Evolutionary conservation across 2,797 vertebrate species (phyloP).

Genomic region (Austrolebias charrua): DNA sequence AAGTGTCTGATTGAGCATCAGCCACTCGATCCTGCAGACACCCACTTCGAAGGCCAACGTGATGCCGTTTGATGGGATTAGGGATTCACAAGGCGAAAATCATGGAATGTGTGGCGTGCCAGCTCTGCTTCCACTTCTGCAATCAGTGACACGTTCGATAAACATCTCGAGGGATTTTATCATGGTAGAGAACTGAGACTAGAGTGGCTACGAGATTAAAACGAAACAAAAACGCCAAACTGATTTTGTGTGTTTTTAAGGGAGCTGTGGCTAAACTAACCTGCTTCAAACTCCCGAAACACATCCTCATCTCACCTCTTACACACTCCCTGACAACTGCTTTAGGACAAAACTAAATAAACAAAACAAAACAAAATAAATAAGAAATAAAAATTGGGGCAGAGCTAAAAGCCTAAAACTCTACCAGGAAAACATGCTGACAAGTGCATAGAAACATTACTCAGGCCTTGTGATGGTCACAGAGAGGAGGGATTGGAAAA

Average conservation of each 20-base stretch:
- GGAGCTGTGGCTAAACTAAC: constrained; percentile 53
- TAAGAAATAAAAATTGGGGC: constrained; percentile 46
- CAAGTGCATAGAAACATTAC: constrained; percentile 85
- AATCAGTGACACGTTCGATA: constrained; percentile 57
- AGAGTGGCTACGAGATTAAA: constrained; percentile 33
- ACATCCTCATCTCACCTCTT: constrained; percentile 53
- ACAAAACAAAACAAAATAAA: constrained; percentile 45
- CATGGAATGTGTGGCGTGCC: constrained; percentile 69
- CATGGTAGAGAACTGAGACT: constrained; percentile 50
- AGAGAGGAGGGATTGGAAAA: constrained; percentile 72
- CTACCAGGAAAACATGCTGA: constrained; percentile 78
- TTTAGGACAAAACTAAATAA: constrained; percentile 62
- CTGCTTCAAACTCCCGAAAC: constrained; percentile 56
- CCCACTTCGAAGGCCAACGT: constrained; percentile 71
- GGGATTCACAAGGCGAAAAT: constrained; percentile 67
- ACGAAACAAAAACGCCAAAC: constrained; percentile 32
- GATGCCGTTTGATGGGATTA: constrained; percentile 68
- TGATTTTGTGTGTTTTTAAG: constrained; percentile 34
- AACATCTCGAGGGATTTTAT: constrained; percentile 41
- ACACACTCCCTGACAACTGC: constrained; percentile 71
- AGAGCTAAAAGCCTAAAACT: constrained; percentile 61
- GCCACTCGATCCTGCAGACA: constrained; percentile 72
- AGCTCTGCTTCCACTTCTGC: constrained; percentile 60
- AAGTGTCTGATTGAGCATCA: constrained; percentile 77
- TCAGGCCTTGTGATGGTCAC: constrained; percentile 77